Conservation (phyloP, 1,140 invertebrate species). For the Pseudomyrmex flavicornis region DNA sequence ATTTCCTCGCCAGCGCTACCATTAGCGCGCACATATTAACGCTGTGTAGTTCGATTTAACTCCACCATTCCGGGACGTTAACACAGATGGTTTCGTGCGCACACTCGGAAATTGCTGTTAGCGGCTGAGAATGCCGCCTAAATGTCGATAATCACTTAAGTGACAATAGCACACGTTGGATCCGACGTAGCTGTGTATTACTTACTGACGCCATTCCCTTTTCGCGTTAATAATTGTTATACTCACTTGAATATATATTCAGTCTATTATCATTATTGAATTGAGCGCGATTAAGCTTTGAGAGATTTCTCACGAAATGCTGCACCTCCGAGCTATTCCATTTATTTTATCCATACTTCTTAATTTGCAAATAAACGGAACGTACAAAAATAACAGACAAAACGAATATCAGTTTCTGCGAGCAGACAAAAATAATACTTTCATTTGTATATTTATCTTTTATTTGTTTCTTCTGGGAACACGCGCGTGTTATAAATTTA, state of each 20-base stretch:
- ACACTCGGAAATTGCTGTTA: slow-evolving; percentile 67
- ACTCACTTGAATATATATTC: slow-evolving; percentile 6
- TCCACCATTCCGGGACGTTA: slow-evolving; percentile 9
- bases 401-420: background rate
- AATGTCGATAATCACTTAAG: slow-evolving; percentile 73
- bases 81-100: slow-evolving; percentile 15
- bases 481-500: too few species aligned
- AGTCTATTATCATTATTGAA: slow-evolving; percentile 69
- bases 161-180: slow-evolving; percentile 62
- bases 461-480: too few species aligned
- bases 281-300: slow-evolving; percentile 35
- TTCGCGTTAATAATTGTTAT: slow-evolving; percentile 64
- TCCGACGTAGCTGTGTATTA: slow-evolving; percentile 44
- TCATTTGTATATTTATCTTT: too few species aligned
- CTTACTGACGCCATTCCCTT: slow-evolving; percentile 35
- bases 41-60: slow-evolving; percentile 57
- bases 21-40: slow-evolving; percentile 33
- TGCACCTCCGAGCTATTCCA: background rate
- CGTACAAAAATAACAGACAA: background rate
- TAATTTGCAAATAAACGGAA: too few species aligned
- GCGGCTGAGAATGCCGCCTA: slow-evolving; percentile 69
- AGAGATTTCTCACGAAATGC: slow-evolving; percentile 42
- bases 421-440: background rate
- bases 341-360: background rate
- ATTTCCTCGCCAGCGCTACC: background rate